Evolutionary conservation across 1,140 invertebrate species (phyloP), one percentile per base, ranked within the genome.

Genomic region (Aphis craccivora): DNA sequence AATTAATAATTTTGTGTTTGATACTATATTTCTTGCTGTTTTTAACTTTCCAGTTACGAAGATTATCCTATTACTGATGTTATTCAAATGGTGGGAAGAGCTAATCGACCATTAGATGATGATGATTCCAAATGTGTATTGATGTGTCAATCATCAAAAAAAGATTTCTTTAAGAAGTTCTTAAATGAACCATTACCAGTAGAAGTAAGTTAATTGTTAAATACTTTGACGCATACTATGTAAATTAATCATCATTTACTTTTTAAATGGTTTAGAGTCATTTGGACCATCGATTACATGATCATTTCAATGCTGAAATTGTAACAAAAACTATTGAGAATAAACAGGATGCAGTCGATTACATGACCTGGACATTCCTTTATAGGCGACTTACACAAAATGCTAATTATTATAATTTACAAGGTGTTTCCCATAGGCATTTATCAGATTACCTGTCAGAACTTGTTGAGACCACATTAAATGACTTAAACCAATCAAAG

Each of bases 241-340:
- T 53, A 88, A 1, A 22, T 37, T 53, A 25, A 11, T 53, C 11
- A 51, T 23, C 2, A 51, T 76, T 1, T 89, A 30, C n/a, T 94
- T 94, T 93, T 93, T 40, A 43, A 84, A 30, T 94, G 81, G 95
- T 96, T 51, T 95, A 97, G 96, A 99, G 98, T 94, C 98, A 99
- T 96, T 95, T 99, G 94, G 99, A 99, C 96, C 99, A 99, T 95
- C 97, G 98, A 94, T 96, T 99, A 7, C 99, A 99, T 95, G 99
- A 99, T 96, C 99, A 99, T 95, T 99, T 99, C 95, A 99, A 99
- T 96, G 99, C 99, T 0, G 99, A 99, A 96, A 99, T 99, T 92
- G 99, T 99, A 0, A 99, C 99, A 1, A 99, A 99, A 96, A 99
- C 99, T 0, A 99, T 99, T 95, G 99, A 99, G 95, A 99, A 99